A percentile compares a stretch with the other conserved stretches of the same genome.
These are phyloP conservation scores for Calameuta idolon DNA, from an alignment of 2,888 invertebrate genomes.

Conservation along the genomic window DNA sequence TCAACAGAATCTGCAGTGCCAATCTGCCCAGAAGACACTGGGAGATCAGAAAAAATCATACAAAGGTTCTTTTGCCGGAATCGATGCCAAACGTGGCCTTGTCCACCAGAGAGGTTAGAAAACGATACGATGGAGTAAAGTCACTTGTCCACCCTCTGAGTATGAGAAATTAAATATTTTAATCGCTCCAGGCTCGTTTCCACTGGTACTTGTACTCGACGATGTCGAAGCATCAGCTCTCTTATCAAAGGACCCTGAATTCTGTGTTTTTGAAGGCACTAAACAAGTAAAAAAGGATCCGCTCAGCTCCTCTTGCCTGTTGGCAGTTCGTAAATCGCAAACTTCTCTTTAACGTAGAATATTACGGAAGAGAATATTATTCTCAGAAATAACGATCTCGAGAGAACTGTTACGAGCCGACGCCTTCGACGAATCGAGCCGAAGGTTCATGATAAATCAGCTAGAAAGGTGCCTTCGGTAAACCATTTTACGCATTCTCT, in stretches of 20 bases:
- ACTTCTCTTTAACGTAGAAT: slow-evolving; percentile 11
- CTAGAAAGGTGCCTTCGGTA: slow-evolving; percentile 28
- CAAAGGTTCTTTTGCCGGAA: slow-evolving; percentile 39
- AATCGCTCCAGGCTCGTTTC: slow-evolving; percentile 41
- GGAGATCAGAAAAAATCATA: slow-evolving; percentile 45
- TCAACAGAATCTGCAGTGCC: slow-evolving; percentile 23
- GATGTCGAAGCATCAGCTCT: slow-evolving; percentile 33
- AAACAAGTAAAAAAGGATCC: slow-evolving; percentile 33
- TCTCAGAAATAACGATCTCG: slow-evolving; percentile 26
- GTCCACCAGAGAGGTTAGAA: slow-evolving; percentile 42
- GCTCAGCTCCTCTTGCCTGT: slow-evolving; percentile 7
- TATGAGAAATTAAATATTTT: slow-evolving; percentile 23
- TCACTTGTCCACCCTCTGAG: not conserved
- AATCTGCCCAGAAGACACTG: slow-evolving; percentile 35
- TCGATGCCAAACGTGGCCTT: slow-evolving; percentile 39
- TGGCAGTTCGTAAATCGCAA: slow-evolving; percentile 1
- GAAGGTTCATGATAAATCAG: slow-evolving; percentile 22
- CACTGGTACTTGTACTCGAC: slow-evolving; percentile 46
- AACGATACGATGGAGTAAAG: too few species aligned
- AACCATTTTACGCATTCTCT: not conserved
- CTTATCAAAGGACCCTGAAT: slow-evolving; percentile 41
- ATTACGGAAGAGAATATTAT: slow-evolving; percentile 13
- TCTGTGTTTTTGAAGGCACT: slow-evolving; percentile 35
- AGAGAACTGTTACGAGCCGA: slow-evolving; percentile 23
- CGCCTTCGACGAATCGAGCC: slow-evolving; percentile 24